Evolutionary conservation across 2,113 vertebrate species (phyloP), one percentile per base, ranked within the genome.

Genomic region (Hydropotes inermis): DNA sequence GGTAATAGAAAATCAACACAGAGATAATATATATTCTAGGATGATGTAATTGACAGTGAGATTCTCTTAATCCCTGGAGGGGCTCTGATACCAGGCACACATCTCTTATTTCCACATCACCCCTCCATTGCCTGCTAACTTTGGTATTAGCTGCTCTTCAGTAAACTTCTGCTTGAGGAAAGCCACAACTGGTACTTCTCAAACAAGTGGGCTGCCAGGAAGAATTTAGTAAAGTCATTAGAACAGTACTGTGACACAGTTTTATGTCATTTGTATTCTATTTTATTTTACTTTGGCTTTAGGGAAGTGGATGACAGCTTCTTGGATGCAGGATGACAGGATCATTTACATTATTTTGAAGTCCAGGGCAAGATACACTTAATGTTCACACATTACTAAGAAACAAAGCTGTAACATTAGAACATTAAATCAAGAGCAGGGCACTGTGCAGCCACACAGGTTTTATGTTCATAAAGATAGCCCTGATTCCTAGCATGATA

Each of bases 381-480:
- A 9, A 55, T 43, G 4, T 54, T 60, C 54, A 52, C 76, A 54
- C n/a, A 64, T 45, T 5, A 79, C n/a, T 43, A 76, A 95, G 27
- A 64, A 60, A 54, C 5, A 54, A 64, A 70, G 17, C 30, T 74
- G 39, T 36, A 84, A 52, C 5, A 33, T 33, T 21, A 70, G 43
- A 85, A 45, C 47, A 9, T 57, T 76, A 27, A 78, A 6, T 5
- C 39, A 61, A 60, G 57, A 30, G 2, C 11, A 15, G 28, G 30
- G 21, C 21, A 13, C 1, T 15, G 10, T 21, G 14, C 2, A 16
- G 7, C 13, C 27, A 6, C 4, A 1, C 5, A 36, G 13, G 45
- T 15, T 27, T 0, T 13, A 1, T 5, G 10, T n/a, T 19, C 67
- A 36, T 0, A n/a, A 78, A 83, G 17, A 3, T 33, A 3, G 33